Base-by-base conservation (phyloP, 2,113 vertebrate genomes). In the Seriola quinqueradiata region DNA sequence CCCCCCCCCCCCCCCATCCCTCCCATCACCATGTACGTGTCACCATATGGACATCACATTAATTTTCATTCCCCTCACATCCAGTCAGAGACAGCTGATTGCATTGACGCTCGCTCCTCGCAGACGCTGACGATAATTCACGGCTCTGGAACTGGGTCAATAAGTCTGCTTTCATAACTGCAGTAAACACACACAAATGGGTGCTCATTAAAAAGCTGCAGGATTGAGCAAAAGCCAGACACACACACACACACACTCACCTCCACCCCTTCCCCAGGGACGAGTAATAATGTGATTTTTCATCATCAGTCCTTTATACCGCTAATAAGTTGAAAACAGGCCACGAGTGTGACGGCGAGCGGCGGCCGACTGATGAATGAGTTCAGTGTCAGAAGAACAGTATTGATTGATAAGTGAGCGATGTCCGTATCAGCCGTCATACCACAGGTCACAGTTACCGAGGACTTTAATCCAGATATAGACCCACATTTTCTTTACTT, bases 171-270 rank as follows among this genome's bases (percentile, higher is more conserved):
- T 42, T 70, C 77, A 70, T 80, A 21, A 70, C 40, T 32, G 23
- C n/a, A 2, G 82, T 68, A 82, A 89, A 88, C 83, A 84, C 80
- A 86, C 71, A 63, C 65, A 59, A 77, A 84, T 28, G 70, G 71
- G 64, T 1, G 59, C 66, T 83, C 60, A 6, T 85, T 54, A 79
- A 59, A 66, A 32, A 13, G 71, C 46, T 14, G 19, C 50, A 9
- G 9, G 63, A 60, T 12, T 0, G 79, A 52, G 42, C 6, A 54
- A n/a, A 54, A 48, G 54, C 6, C 50, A 38, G 3, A 38, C 28
- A 28, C 28, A 2, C 28, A 28, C 28, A 28, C 28, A 28, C 28
- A 28, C 25, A 28, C 38, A 38, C 16, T 36, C 61, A 4, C 8
- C 46, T 4, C 10, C 69, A 48, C 25, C 13, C 0, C 23, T 19